A percentile compares a stretch with the other conserved stretches of the same genome.
Evolutionary conservation across 2,797 vertebrate genomes (phyloP).

Genomic region (Balearica regulorum): DNA sequence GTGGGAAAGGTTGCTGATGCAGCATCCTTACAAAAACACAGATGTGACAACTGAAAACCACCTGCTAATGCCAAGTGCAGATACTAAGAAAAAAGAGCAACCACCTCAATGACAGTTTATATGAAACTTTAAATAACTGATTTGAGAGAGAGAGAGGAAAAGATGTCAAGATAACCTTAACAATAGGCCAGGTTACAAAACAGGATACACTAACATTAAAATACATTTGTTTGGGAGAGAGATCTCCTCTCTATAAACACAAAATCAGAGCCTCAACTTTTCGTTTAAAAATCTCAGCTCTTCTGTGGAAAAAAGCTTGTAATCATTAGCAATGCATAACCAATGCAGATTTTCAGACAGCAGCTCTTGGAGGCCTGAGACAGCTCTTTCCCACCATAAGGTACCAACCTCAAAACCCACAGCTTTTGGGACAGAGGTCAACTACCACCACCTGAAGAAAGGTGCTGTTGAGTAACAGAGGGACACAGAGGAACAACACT

Average conservation of each 20-base stretch:
- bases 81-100: background rate
- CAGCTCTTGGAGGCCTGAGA: background rate
- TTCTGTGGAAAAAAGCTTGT: background rate
- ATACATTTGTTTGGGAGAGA: background rate
- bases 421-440: background rate
- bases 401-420: background rate
- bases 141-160: background rate
- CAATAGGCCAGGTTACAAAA: background rate
- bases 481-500: background rate
- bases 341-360: background rate
- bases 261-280: background rate
- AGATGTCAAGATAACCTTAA: background rate
- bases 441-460: background rate
- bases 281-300: background rate
- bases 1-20: background rate
- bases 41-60: background rate
- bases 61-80: background rate
- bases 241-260: background rate
- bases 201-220: background rate
- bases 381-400: background rate
- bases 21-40: background rate
- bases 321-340: background rate
- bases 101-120: background rate
- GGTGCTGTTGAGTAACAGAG: background rate
- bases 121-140: background rate